Evolutionary conservation across 2,113 vertebrate genomes (phyloP).

Genomic region (Acanthochromis polyacanthus): DNA sequence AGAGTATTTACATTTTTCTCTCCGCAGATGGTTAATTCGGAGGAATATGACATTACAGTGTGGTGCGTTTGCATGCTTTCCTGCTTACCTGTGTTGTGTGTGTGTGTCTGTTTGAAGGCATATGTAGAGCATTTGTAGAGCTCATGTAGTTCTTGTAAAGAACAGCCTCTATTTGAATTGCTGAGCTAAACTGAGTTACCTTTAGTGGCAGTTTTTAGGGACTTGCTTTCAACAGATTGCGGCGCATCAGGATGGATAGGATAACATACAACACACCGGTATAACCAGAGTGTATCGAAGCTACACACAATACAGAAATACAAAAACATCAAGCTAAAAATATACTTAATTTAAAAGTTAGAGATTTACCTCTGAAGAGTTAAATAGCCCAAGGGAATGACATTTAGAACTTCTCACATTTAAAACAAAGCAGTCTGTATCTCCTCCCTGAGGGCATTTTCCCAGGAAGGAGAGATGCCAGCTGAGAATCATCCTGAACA

Average conservation of each 20-base stretch:
- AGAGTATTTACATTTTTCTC: constrained; percentile 40
- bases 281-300: neutral
- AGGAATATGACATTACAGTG: constrained; percentile 15
- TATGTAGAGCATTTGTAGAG: constrained; percentile 14
- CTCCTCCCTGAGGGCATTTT: constrained; percentile 3
- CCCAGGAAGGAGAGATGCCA: neutral
- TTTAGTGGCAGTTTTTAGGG: neutral
- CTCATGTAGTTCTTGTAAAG: constrained; percentile 11
- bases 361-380: neutral
- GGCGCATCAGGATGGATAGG: no score
- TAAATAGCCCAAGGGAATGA: neutral
- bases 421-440: neutral
- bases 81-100: neutral
- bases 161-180: neutral
- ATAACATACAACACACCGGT: neutral
- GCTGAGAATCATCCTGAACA: neutral
- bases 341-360: neutral
- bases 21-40: constrained; percentile 37
- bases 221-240: neutral
- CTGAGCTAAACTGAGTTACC: neutral
- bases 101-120: neutral
- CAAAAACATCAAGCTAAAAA: neutral
- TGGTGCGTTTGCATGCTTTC: neutral
- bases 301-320: neutral
- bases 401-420: constrained; percentile 11